Conservation (phyloP, 2,797 vertebrate genomes). For the Fistularia tabacaria region DNA sequence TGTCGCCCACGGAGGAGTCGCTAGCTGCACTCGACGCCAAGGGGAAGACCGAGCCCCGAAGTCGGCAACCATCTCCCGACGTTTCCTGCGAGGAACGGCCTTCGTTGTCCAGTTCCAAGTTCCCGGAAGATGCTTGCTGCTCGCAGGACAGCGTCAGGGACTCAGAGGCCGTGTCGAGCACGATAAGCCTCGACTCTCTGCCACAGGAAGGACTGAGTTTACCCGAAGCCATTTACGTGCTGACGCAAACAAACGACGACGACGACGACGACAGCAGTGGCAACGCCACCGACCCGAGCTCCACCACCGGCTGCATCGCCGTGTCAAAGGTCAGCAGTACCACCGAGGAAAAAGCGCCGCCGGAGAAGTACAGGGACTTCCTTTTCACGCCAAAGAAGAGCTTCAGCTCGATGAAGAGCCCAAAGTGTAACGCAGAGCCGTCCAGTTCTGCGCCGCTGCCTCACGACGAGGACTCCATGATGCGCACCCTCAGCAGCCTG, state of each 20-base stretch:
- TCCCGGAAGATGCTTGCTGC: conserved; percentile 5
- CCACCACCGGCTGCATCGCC: conserved; percentile 26
- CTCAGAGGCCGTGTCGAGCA: conserved; percentile 69
- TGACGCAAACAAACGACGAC: conserved; percentile 38
- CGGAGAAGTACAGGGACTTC: conserved; percentile 13
- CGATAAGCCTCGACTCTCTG: conserved; percentile 56
- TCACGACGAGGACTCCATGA: conserved; percentile 91
- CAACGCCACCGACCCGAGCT: conserved; percentile 9
- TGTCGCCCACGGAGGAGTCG: not conserved
- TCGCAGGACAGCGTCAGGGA: conserved; percentile 38
- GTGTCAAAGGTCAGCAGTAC: conserved; percentile 62
- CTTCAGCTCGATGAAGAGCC: conserved; percentile 58
- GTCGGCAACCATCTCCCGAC: not conserved
- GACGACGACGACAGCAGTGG: not conserved
- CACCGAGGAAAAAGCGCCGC: conserved; percentile 30
- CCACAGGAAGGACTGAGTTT: conserved; percentile 58
- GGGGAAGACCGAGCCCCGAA: conserved; percentile 1
- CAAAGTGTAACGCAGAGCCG: conserved; percentile 28
- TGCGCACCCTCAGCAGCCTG: conserved; percentile 85
- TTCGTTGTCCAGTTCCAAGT: conserved; percentile 11
- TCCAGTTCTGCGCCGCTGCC: conserved; percentile 47
- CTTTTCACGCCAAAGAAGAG: conserved; percentile 44
- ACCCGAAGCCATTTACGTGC: conserved; percentile 50
- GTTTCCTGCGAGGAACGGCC: conserved; percentile 12
- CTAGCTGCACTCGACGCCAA: not conserved